Base-by-base conservation (phyloP, 53 echinoderm and acorn worm species). In the Hippasteria phrygiana region DNA sequence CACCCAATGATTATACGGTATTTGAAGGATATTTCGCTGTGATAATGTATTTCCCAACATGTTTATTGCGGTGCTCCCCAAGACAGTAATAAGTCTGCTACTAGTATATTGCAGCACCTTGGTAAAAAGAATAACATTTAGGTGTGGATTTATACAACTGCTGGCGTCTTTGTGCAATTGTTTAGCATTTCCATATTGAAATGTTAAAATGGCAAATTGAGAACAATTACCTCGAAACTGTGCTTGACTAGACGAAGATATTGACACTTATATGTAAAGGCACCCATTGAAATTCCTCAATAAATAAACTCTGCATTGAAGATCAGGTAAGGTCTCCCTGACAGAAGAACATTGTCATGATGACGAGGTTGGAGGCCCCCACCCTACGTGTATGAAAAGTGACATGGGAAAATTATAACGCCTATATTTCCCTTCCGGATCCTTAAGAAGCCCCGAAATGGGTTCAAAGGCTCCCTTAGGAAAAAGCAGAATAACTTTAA, bases 1-100 rank as follows among this genome's bases (percentile, higher is more conserved):
- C 77, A 55, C 0, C 54, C 18, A 55, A 39, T 36, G 20, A 77
- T 77, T 32, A 77, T 37, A 16, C n/a, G n/a, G n/a, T 36, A 33
- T 55, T 77, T 16, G 55, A 55, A 22, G 77, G 24, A 36, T 77
- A 64, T 77, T 55, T 77, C 77, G 55, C 38, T n/a, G 22, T 56
- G 77, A 55, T 56, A 77, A 77, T 33, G 51, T 75, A 48, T 16
- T 75, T 75, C 36, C 33, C 26, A 47, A 48, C 17, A 16, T 26
- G 24, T 73, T 75, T 33, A 46, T 50, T 50, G 31, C 48, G 29
- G 13, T 31, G 28, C 28, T 17, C 27, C 1, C 28, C 35, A 77
- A 55, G 55, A 55, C 33, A 10, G 13, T 3, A 6, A 55, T 77
- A 55, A 55, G 36, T 55, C 20, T 28, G 29, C 51, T 5, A 20